These are phyloP conservation scores for Psix sp. DNA, from an alignment of 1,140 invertebrate genomes.

Conservation along the genomic window DNA sequence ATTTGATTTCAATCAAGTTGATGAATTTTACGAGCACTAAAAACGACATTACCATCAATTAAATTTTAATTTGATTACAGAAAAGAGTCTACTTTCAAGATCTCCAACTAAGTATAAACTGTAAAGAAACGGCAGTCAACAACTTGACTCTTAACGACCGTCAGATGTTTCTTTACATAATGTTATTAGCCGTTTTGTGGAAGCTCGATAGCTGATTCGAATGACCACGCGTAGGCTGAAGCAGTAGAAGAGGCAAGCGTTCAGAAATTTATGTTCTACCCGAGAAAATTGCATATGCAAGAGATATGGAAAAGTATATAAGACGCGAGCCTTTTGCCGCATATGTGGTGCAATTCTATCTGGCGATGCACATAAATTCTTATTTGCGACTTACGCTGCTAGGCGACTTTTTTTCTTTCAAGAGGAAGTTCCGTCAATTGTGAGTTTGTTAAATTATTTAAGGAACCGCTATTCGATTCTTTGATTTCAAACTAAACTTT, in stretches of 20 bases:
- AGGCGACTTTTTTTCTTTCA: slow-evolving; percentile 44
- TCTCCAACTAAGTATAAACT: slow-evolving; percentile 11
- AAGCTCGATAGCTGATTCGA: slow-evolving; percentile 47
- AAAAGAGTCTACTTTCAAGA: slow-evolving; percentile 9
- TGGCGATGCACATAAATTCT: slow-evolving; percentile 38
- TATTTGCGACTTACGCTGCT: slow-evolving; percentile 27
- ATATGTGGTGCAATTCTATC: slow-evolving; percentile 48
- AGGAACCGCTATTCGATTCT: slow-evolving; percentile 18
- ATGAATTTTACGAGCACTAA: no score
- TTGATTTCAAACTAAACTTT: no score
- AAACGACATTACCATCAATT: background rate
- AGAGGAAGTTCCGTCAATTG: slow-evolving; percentile 32
- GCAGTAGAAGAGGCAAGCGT: slow-evolving; percentile 36
- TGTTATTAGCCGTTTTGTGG: slow-evolving; percentile 60
- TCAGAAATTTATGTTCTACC: slow-evolving; percentile 46
- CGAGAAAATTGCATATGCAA: slow-evolving; percentile 55
- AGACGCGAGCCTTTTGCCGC: slow-evolving; percentile 37
- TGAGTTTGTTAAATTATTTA: slow-evolving; percentile 31
- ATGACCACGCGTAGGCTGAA: slow-evolving; percentile 50
- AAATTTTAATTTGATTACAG: background rate
- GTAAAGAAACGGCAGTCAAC: slow-evolving; percentile 48
- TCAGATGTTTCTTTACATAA: slow-evolving; percentile 53
- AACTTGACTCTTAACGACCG: slow-evolving; percentile 52
- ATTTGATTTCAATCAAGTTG: no score
- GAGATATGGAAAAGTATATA: slow-evolving; percentile 55